phyloP scores from a whole-genome alignment of 2,888 invertebrate species.

The Pogonocherus hispidulus region DNA sequence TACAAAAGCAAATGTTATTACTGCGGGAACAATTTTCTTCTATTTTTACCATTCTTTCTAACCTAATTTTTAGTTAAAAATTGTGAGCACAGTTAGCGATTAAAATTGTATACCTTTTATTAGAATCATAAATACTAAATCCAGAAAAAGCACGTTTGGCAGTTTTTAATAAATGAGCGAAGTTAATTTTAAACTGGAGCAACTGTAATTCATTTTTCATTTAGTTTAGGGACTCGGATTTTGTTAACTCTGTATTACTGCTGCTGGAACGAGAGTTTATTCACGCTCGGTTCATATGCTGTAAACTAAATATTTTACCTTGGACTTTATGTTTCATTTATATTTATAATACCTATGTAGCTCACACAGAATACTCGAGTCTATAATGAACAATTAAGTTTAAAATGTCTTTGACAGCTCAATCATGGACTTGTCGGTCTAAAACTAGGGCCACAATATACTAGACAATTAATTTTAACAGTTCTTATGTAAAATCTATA shows the following conservation, averaged over 20 bases:
- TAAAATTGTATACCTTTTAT: too few relatives aligned
- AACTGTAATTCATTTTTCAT: constrained; percentile 22
- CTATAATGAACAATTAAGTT: neutral
- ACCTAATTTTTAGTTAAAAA: too few relatives aligned
- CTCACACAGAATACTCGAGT: neutral
- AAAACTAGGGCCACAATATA: too few relatives aligned
- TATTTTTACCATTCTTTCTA: too few relatives aligned
- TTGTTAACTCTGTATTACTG: constrained; percentile 11
- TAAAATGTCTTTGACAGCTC: neutral
- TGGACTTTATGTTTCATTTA: neutral
- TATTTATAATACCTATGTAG: neutral
- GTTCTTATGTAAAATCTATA: too few relatives aligned
- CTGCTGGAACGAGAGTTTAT: constrained; percentile 1
- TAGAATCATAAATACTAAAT: too few relatives aligned
- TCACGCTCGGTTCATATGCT: neutral
- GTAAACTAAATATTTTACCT: neutral
- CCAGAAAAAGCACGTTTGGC: constrained; percentile 12
- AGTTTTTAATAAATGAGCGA: constrained; percentile 18
- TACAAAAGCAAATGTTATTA: too few relatives aligned
- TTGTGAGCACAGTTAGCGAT: too few relatives aligned
- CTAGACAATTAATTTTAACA: too few relatives aligned
- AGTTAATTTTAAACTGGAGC: constrained; percentile 26
- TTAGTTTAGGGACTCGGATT: constrained; percentile 13
- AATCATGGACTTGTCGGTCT: too few relatives aligned
- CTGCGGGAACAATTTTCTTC: too few relatives aligned